Percentiles rank a stretch among this genome's conserved stretches.
Conservation (phyloP, 92 coral and sea anemone genomes). For the Pocillopora grandis region DNA sequence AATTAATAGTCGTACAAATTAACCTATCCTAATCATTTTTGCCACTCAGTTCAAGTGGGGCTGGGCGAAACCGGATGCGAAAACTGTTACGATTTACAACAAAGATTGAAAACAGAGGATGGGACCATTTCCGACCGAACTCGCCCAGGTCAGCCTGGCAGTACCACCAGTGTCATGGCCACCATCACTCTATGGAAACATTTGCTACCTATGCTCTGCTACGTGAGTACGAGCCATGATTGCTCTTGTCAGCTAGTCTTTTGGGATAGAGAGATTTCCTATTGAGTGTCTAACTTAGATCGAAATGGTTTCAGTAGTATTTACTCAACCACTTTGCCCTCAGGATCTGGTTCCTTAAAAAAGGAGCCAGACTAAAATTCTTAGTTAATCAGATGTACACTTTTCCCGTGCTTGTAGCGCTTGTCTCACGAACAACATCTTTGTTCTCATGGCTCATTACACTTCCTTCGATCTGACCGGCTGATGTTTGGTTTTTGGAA, state of each 20-base stretch:
- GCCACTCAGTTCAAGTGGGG: not conserved
- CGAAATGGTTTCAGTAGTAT: not conserved
- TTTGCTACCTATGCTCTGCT: conserved; percentile 82
- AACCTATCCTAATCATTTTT: not conserved
- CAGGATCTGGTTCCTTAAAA: no score
- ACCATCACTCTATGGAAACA: conserved; percentile 92
- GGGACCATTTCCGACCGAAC: conserved; percentile 73
- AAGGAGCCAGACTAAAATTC: no score
- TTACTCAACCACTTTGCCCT: no score
- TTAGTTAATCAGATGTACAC: no score
- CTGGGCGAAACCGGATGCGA: conserved; percentile 20
- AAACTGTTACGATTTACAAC: conserved; percentile 79
- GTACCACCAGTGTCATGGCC: conserved; percentile 86
- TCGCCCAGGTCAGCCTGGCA: conserved; percentile 71
- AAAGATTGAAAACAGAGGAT: conserved; percentile 83
- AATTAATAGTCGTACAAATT: no score
- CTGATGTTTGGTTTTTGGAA: no score
- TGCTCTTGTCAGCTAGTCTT: not conserved
- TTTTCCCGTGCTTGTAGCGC: no score
- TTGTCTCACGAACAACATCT: no score
- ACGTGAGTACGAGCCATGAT: conserved; percentile 56
- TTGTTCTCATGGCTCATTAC: not conserved
- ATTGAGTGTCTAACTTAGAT: not conserved
- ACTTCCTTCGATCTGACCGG: no score
- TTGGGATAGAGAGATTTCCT: not conserved